Conservation (phyloP, 2,797 vertebrate species). For the Neosilurus hyrtlii region DNA sequence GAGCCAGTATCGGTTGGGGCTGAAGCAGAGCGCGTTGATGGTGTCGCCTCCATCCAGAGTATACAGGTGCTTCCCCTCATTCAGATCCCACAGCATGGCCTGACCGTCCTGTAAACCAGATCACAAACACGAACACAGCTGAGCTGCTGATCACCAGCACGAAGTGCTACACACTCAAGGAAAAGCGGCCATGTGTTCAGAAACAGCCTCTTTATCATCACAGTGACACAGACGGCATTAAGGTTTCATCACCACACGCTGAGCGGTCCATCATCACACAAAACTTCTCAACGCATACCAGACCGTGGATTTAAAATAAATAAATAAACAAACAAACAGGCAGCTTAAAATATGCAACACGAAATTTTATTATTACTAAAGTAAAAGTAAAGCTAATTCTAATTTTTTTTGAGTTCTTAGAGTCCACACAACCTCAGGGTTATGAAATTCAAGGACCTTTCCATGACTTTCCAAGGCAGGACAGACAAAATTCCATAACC, state of each 20-base stretch:
- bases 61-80: conserved; percentile 97
- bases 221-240: conserved; percentile 60
- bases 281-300: no score
- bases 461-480: no score
- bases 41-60: conserved; percentile 92
- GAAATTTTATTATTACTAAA: no score
- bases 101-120: conserved; percentile 81
- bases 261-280: no score
- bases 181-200: conserved; percentile 59
- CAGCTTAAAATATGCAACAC: no score
- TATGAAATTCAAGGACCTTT: no score
- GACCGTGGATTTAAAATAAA: no score
- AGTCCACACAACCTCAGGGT: no score
- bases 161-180: not conserved
- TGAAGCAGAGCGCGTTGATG: conserved; percentile 96
- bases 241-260: conserved; percentile 61
- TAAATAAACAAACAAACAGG: no score
- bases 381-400: no score
- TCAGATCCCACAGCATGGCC: conserved; percentile 97
- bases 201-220: conserved; percentile 81
- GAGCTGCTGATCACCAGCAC: not conserved
- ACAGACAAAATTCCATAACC: no score
- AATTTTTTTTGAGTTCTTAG: no score
- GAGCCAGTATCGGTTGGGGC: conserved; percentile 97
- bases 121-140: not conserved